Evolutionary conservation across 2,113 vertebrate species (phyloP), one percentile per base, ranked within the genome.

Genomic region (Oenanthe oenanthe): DNA sequence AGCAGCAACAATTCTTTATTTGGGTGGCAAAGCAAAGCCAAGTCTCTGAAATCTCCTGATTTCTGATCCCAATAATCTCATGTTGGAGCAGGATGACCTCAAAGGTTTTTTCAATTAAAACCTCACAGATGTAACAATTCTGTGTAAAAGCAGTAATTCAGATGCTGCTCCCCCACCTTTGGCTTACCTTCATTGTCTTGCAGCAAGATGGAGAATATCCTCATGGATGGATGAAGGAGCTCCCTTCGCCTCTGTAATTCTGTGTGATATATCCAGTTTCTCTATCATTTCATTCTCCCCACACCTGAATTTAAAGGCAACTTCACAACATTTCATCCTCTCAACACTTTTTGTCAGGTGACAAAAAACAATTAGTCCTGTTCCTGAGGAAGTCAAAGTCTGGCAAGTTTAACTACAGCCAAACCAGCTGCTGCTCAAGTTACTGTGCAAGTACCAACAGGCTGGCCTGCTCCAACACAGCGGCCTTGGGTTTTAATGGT

Each of bases 11-110:
- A 7, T 42, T 74, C 84, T 92, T 91, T 75, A 67, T 90, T 85
- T 83, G 79, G 36, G 85, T 83, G 62, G 47, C 60, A 92, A 93
- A 88, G 67, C 43, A n/a, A 82, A 92, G 89, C 62, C 85, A 71
- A 89, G 54, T 13, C 10, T 40, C 67, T 56, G 56, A 94, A 71
- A 82, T 66, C 62, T 85, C 78, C 1, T 36, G 90, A n/a, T 36
- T 90, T 83, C 90, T 81, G 40, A 95, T 94, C 63, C 81, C 4
- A 34, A 13, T 81, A 95, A 95, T 77, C 75, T 68, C 9, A 4
- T 11, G 22, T 3, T 75, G 93, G 56, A 94, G 56, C 26, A 81
- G 58, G 48, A 77, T 45, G 40, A 88, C 65, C 68, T 90, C 79
- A 60, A 72, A 83, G 89, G n/a, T 47, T 31, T 86, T 83, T 84